Evolutionary conservation across 2,113 vertebrate species (phyloP), one percentile per base, ranked within the genome.

Genomic region (Hemiscyllium ocellatum): DNA sequence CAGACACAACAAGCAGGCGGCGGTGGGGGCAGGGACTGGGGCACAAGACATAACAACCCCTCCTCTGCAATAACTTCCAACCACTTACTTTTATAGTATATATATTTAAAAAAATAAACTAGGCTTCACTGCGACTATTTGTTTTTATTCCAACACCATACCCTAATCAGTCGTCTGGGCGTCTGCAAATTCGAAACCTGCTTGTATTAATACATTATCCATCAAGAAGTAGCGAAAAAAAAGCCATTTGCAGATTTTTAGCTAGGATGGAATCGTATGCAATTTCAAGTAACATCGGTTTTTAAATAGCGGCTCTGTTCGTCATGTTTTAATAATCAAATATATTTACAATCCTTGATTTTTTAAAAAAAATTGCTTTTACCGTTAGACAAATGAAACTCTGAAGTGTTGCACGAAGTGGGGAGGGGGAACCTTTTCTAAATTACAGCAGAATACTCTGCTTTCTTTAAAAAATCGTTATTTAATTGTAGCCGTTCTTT

Each of bases 1-100:
- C 93, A 95, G 66, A 95, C 94, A 95, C 94, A 70, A 95, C 94
- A 95, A 70, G 69, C 94, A 70, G 68, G 37, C 94, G 26, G 87
- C 50, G 42, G 69, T 29, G 68, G 66, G 69, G 47, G 94, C 10
- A 26, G 24, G 94, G 94, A 52, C 42, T 61, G 91, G 93, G 93
- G 42, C 93, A 29, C 69, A 19, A 72, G 69, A 52, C 94, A 95
- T 29, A 95, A 47, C 94, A 95, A 95, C 94, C 94, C 87, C 94
- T 95, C 94, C 94, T 95, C 94, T 95, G 68, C 94, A 26, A 19
- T 26, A 70, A 95, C 94, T 95, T 76, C 94, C 19, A 69, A 69
- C 91, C 26, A 95, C 68, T n/a, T 76, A 29, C 22, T 70, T 50
- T 50, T 68, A 65, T 17, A 26, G 37, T 70, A n/a, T n/a, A n/a